Percentiles rank a stretch among this genome's conserved stretches.
phyloP scores from a whole-genome alignment of 2,113 vertebrate species.

The Piaya cayana region DNA sequence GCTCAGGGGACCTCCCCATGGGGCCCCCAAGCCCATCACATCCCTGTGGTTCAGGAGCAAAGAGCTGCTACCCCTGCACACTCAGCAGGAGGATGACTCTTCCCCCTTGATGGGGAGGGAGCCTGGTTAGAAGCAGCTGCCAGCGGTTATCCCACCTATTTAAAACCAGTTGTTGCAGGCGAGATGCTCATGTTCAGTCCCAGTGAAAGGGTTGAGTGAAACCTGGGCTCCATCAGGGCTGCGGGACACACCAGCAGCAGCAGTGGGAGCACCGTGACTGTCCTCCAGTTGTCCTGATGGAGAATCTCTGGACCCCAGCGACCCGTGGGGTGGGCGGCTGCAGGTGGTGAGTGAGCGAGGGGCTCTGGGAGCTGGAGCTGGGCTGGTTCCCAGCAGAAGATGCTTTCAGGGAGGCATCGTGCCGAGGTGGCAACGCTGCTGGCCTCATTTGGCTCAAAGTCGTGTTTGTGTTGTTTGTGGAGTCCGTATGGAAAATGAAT shows the following conservation, averaged over 20 bases:
- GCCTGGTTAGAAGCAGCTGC: background rate
- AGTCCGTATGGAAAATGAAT: background rate
- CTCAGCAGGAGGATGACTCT: background rate
- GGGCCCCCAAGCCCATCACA: background rate
- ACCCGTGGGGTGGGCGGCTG: background rate
- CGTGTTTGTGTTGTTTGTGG: background rate
- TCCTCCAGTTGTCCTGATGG: fast-evolving
- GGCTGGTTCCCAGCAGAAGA: background rate
- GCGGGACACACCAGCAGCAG: background rate
- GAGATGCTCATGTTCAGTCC: background rate
- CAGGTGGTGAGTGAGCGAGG: background rate
- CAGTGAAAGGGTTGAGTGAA: background rate
- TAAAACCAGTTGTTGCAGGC: background rate
- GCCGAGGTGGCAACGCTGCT: fast-evolving
- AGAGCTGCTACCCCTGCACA: no score
- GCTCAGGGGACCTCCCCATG: fast-evolving
- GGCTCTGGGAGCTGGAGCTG: background rate
- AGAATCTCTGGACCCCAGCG: background rate
- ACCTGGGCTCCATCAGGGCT: background rate
- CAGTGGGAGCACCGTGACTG: fast-evolving
- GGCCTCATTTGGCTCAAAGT: fast-evolving
- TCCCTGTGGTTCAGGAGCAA: no score
- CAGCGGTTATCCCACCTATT: background rate
- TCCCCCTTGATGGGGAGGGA: no score
- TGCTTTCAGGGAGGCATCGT: background rate